Evolutionary conservation across 2,888 invertebrate genomes (phyloP).

Genomic region (Dugesia japonica): DNA sequence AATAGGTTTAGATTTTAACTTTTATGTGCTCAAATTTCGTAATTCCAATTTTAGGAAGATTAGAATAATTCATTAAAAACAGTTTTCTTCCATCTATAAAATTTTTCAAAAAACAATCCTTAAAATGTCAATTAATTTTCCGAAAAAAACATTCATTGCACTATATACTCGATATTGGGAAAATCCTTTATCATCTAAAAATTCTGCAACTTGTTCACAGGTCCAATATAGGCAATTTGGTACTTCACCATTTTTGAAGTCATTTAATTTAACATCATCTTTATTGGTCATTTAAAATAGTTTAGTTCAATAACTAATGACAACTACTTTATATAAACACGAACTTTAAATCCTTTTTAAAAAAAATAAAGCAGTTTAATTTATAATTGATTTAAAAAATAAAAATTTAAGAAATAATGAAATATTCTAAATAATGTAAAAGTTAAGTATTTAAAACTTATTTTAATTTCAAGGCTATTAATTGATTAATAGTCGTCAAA

Average conservation of each 20-base stretch:
- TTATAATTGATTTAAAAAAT: too few relatives aligned
- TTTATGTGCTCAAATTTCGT: constrained; percentile 44
- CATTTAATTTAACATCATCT: constrained; percentile 37
- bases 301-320: background rate
- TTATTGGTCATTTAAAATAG: background rate
- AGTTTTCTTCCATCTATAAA: constrained; percentile 41
- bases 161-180: constrained; percentile 39
- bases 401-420: too few relatives aligned
- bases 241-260: constrained; percentile 42
- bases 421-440: too few relatives aligned
- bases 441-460: too few relatives aligned
- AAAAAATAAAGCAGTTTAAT: too few relatives aligned
- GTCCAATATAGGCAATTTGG: constrained; percentile 43
- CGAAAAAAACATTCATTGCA: too few relatives aligned
- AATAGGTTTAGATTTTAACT: constrained; percentile 36
- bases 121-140: background rate
- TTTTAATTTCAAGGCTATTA: too few relatives aligned
- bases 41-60: constrained; percentile 42
- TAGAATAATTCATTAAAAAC: constrained; percentile 39
- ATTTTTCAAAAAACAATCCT: constrained; percentile 42
- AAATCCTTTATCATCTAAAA: constrained; percentile 42
- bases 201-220: constrained; percentile 41
- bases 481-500: too few relatives aligned
- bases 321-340: background rate
- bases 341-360: too few relatives aligned